Conservation (phyloP, 1,140 invertebrate species). For the Spodoptera litura region DNA sequence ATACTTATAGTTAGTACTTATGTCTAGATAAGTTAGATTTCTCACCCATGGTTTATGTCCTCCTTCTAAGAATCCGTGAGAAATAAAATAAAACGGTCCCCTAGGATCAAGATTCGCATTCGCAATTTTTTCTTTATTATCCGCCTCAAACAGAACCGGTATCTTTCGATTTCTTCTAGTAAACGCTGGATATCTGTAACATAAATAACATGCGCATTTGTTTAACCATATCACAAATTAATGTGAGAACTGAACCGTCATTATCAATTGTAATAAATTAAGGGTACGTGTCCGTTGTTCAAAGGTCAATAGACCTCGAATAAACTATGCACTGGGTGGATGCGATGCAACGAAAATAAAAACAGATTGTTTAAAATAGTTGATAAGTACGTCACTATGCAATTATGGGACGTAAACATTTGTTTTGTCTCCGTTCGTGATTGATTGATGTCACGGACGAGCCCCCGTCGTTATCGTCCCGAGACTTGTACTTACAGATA, state of each 20-base stretch:
- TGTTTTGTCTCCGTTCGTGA: slow-evolving; percentile 68
- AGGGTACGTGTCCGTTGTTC: slow-evolving; percentile 42
- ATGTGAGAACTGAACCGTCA: slow-evolving; percentile 12
- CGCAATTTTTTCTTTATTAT: slow-evolving; percentile 87
- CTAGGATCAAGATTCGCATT: slow-evolving; percentile 87
- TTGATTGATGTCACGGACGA: slow-evolving; percentile 80
- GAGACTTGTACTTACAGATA: slow-evolving; percentile 48
- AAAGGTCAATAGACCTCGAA: slow-evolving; percentile 60
- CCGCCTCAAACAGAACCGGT: slow-evolving; percentile 88
- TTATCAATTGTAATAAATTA: slow-evolving; percentile 10
- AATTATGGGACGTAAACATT: slow-evolving; percentile 70
- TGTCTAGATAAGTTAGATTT: no score
- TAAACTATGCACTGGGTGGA: slow-evolving; percentile 47
- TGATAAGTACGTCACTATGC: slow-evolving; percentile 68
- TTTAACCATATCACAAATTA: slow-evolving; percentile 5
- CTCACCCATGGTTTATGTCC: slow-evolving; percentile 92
- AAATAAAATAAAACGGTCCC: slow-evolving; percentile 91
- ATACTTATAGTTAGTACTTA: no score
- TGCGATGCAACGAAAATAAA: slow-evolving; percentile 59
- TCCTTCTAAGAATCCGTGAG: slow-evolving; percentile 94
- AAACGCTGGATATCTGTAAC: slow-evolving; percentile 87
- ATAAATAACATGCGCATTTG: slow-evolving; percentile 45
- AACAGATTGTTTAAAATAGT: slow-evolving; percentile 61
- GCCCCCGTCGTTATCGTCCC: slow-evolving; percentile 72
- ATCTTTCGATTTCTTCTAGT: slow-evolving; percentile 85